Conservation (phyloP, 2,888 invertebrate genomes). For the Tanytarsus gracilentus region DNA sequence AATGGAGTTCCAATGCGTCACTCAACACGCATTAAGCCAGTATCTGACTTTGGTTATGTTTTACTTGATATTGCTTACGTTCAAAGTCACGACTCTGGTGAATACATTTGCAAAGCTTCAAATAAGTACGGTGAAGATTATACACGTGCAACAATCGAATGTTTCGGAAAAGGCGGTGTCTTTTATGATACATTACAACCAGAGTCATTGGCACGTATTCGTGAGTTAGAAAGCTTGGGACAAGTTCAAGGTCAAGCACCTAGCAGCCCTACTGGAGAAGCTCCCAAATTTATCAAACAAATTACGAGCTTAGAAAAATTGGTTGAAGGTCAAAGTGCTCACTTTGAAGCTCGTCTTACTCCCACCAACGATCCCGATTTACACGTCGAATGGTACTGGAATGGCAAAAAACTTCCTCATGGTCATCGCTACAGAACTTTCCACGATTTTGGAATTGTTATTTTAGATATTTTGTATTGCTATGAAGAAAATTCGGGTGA, state of each 20-base stretch:
- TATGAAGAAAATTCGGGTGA: slow-evolving; percentile 93
- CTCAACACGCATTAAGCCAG: slow-evolving; percentile 82
- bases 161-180: slow-evolving; percentile 76
- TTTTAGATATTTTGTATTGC: slow-evolving; percentile 88
- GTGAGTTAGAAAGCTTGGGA: slow-evolving; percentile 65
- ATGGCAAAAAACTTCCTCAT: slow-evolving; percentile 82
- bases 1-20: slow-evolving; percentile 84
- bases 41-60: slow-evolving; percentile 92
- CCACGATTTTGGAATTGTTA: slow-evolving; percentile 95
- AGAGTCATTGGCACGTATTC: slow-evolving; percentile 77
- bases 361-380: slow-evolving; percentile 93
- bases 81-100: slow-evolving; percentile 86
- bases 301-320: slow-evolving; percentile 74
- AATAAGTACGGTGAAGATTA: slow-evolving; percentile 87
- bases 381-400: slow-evolving; percentile 91
- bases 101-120: slow-evolving; percentile 84
- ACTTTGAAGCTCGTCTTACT: slow-evolving; percentile 83
- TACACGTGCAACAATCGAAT: slow-evolving; percentile 74
- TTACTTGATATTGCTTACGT: slow-evolving; percentile 90
- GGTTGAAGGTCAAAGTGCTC: slow-evolving; percentile 91
- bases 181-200: slow-evolving; percentile 85
- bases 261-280: slow-evolving; percentile 60
- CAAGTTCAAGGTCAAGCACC: slow-evolving; percentile 52
- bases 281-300: slow-evolving; percentile 84
- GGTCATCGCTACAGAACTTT: slow-evolving; percentile 95